Evolutionary conservation across 2,888 invertebrate species (phyloP), one percentile per base, ranked within the genome.

Genomic region (Cecidostiba fungosa): DNA sequence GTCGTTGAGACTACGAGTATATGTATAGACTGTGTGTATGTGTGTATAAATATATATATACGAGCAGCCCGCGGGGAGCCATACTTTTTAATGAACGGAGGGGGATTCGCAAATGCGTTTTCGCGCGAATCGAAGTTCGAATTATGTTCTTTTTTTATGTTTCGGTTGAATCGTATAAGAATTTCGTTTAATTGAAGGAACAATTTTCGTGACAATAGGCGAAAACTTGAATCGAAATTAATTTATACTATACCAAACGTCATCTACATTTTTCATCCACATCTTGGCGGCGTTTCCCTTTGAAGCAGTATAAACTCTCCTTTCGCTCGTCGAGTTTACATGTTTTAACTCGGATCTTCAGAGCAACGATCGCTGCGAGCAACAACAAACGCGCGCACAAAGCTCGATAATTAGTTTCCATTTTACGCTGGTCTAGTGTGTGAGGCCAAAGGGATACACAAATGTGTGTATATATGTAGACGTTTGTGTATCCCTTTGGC

Each of bases 101-200:
- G 43, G 69, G 47, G 26, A 50, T n/a, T 50, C 79, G 32, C 70
- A n/a, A 10, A 54, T 32, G 70, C 69, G 78, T 62, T 62, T 62
- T 26, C 70, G 72, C 50, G 32, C 70, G 32, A n/a, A 54, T 14
- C 79, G 79, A n/a, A n/a, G n/a, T n/a, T 32, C 62, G 77, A 77
- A 77, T 62, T 23, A 26, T 36, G 4, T 6, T 36, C 36, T 36
- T 6, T 36, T 6, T 36, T 36, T 36, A 4, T 36, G 36, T 3
- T 32, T 39, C 0, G 8, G 8, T 36, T 5, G 36, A 8, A 0
- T 6, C 0, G 6, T 36, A 6, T 6, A 36, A 36, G 36, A 36
- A 36, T 36, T 36, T 6, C 36, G 6, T n/a, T n/a, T n/a, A n/a
- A n/a, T n/a, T n/a, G n/a, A n/a, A n/a, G n/a, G n/a, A n/a, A n/a